Conservation (phyloP, 64 coral and sea anemone species). For the Stichodactyla helianthus region DNA sequence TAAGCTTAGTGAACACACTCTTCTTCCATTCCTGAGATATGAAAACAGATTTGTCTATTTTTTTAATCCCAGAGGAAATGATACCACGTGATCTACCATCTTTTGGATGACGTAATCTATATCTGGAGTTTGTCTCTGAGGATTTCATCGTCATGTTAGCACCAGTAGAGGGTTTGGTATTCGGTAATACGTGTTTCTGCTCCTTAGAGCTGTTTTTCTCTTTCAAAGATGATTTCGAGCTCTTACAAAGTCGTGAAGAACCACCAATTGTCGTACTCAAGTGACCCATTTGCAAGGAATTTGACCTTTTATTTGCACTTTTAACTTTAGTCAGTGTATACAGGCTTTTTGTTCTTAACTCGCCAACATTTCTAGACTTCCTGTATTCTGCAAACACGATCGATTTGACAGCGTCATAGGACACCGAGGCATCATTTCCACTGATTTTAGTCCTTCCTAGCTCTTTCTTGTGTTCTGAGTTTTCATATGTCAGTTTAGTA, state of each 20-base stretch:
- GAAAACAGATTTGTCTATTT: neutral
- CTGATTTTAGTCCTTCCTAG: neutral
- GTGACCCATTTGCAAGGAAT: neutral
- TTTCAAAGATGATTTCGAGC: neutral
- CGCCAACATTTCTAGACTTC: neutral
- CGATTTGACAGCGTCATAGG: neutral
- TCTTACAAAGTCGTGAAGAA: neutral
- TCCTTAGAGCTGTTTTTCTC: neutral
- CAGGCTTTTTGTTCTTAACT: neutral
- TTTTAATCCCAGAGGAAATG: neutral
- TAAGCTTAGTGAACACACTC: neutral
- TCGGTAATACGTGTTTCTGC: neutral
- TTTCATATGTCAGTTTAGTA: neutral
- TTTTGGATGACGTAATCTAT: too few relatives aligned
- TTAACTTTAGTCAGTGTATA: neutral
- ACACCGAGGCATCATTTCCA: neutral
- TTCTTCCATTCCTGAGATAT: neutral
- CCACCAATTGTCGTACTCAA: neutral
- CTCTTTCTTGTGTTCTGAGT: neutral
- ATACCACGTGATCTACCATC: too few relatives aligned
- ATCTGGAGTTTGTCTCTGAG: too few relatives aligned
- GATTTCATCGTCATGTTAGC: too few relatives aligned
- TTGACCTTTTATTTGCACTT: neutral
- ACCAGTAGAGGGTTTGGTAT: neutral
- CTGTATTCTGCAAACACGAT: conserved; percentile 2